Conservation (phyloP, 2,888 invertebrate genomes). For the Druceiella hillmani region DNA sequence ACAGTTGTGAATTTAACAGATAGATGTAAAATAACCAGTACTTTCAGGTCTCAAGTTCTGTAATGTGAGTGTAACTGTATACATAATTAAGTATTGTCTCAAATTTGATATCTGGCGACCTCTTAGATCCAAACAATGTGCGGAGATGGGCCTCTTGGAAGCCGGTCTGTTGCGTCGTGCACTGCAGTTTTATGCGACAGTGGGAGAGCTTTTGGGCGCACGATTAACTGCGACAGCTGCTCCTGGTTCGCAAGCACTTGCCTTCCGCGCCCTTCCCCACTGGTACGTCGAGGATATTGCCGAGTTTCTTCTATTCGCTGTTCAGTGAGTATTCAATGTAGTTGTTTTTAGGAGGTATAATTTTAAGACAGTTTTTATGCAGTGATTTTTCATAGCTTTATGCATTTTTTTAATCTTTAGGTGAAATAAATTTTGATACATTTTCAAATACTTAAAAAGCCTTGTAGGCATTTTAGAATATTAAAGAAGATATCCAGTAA, state of each 20-base stretch:
- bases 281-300: conserved; percentile 98
- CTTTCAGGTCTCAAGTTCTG: too few species aligned
- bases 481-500: too few species aligned
- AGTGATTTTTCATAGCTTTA: conserved; percentile 1
- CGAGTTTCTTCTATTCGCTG: conserved; percentile 87
- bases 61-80: too few species aligned
- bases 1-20: too few species aligned
- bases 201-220: conserved; percentile 70
- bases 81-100: too few species aligned
- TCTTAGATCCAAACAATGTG: conserved; percentile 89
- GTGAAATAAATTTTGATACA: too few species aligned
- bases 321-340: conserved; percentile 69
- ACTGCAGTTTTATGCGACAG: conserved; percentile 82
- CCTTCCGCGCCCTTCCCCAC: conserved; percentile 90
- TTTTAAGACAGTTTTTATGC: conserved; percentile 8
- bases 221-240: conserved; percentile 55
- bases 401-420: conserved; percentile 6
- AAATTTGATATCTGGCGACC: too few species aligned
- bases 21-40: too few species aligned
- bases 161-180: conserved; percentile 74
- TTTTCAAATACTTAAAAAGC: too few species aligned
- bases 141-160: conserved; percentile 86
- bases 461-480: too few species aligned
- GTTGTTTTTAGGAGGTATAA: too few species aligned
- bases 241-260: conserved; percentile 49